phyloP scores from a whole-genome alignment of 2,797 vertebrate species.

The Ispidina picta region DNA sequence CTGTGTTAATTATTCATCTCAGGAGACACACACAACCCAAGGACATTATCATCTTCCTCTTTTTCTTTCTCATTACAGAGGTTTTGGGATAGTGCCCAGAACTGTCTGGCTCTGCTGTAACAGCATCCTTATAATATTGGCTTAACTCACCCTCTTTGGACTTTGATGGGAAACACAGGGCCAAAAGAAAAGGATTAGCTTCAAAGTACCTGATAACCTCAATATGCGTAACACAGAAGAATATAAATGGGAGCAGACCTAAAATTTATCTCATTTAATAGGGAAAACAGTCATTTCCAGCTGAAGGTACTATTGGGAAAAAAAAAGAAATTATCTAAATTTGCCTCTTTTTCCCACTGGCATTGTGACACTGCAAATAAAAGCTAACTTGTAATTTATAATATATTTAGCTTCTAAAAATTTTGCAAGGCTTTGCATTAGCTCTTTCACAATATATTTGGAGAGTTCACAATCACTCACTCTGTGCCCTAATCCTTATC shows the following conservation, averaged over 20 bases:
- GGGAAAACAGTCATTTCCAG: neutral
- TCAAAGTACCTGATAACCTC: neutral
- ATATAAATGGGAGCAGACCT: neutral
- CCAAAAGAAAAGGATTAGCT: neutral
- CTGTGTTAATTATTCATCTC: neutral
- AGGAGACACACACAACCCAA: neutral
- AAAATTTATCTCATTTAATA: neutral
- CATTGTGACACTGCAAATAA: neutral
- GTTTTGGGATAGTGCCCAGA: neutral
- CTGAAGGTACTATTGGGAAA: neutral
- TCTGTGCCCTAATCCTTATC: neutral
- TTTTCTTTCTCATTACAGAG: neutral
- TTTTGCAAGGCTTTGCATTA: slow-evolving; percentile 29
- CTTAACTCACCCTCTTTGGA: neutral
- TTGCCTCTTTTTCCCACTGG: neutral
- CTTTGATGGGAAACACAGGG: neutral
- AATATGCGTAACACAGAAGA: neutral
- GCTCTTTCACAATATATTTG: neutral
- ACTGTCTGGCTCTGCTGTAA: neutral
- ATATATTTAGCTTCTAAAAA: slow-evolving; percentile 32
- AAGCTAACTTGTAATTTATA: slow-evolving; percentile 7
- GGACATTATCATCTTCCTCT: neutral
- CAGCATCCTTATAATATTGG: neutral
- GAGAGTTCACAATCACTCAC: neutral
- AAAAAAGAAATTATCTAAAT: neutral